Evolutionary conservation across 2,888 invertebrate genomes (phyloP).

Genomic region (Stictocephala bisonia): DNA sequence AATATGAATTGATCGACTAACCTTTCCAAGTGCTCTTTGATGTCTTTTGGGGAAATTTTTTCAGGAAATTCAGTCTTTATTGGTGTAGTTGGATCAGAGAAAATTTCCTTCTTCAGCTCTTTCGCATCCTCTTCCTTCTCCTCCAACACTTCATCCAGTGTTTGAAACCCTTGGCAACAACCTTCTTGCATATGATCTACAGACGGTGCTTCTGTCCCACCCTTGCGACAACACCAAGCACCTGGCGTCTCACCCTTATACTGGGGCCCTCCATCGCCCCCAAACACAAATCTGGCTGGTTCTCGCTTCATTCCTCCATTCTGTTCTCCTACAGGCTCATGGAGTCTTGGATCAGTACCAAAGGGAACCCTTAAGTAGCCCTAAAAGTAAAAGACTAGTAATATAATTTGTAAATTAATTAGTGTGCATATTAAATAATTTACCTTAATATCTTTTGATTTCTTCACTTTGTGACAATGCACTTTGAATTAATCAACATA

Average conservation of each 20-base stretch:
- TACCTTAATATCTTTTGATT: too few species aligned
- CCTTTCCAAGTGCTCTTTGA: conserved; percentile 71
- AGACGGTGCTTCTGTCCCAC: conserved; percentile 76
- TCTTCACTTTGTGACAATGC: too few species aligned
- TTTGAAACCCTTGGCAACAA: conserved; percentile 69
- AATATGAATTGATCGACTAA: too few species aligned
- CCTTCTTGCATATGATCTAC: conserved; percentile 79
- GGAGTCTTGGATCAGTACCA: conserved; percentile 54
- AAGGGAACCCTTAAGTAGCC: conserved; percentile 53
- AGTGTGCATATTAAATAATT: too few species aligned
- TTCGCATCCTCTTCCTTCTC: conserved; percentile 68
- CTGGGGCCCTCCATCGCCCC: conserved; percentile 76
- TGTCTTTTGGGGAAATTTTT: conserved; percentile 65
- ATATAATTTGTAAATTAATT: too few species aligned
- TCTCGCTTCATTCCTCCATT: conserved; percentile 45
- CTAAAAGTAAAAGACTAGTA: conserved; percentile 8
- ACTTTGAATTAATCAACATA: too few species aligned
- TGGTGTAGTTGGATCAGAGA: conserved; percentile 50
- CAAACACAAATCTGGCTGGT: conserved; percentile 68
- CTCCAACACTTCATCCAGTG: conserved; percentile 61
- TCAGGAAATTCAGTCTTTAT: conserved; percentile 44
- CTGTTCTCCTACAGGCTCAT: conserved; percentile 42
- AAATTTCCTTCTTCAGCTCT: conserved; percentile 60
- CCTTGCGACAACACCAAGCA: conserved; percentile 79
- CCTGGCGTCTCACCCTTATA: conserved; percentile 71